Conservation (phyloP, 2,797 vertebrate genomes). For the Esox masquinongy region DNA sequence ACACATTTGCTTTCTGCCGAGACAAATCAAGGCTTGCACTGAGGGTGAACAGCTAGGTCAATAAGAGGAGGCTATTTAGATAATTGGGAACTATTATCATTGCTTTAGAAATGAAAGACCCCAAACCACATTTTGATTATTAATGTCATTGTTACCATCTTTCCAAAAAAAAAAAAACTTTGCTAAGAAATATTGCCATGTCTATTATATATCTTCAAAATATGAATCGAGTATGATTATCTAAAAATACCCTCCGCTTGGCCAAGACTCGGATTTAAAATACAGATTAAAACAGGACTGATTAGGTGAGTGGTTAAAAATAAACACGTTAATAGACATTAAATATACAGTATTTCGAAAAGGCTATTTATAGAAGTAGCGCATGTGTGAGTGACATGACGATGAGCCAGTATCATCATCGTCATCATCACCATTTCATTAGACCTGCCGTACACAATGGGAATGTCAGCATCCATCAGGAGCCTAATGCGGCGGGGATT, state of each 20-base stretch:
- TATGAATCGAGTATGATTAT: background rate
- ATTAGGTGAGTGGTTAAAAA: background rate
- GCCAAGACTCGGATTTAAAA: background rate
- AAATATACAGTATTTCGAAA: no score
- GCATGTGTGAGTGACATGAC: background rate
- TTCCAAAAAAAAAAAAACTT: background rate
- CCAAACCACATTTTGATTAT: constrained; percentile 34
- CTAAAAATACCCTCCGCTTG: background rate
- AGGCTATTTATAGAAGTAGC: background rate
- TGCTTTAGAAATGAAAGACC: constrained; percentile 51
- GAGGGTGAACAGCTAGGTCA: constrained; percentile 38
- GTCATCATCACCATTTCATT: constrained; percentile 73
- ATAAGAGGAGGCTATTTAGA: constrained; percentile 64
- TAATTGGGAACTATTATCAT: constrained; percentile 65
- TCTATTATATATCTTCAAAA: constrained; percentile 15
- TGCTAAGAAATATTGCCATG: constrained; percentile 22
- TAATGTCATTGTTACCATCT: constrained; percentile 45
- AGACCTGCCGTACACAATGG: constrained; percentile 67
- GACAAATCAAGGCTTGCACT: constrained; percentile 52
- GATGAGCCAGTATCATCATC: constrained; percentile 66
- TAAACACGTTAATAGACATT: no score
- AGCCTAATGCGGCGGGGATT: constrained; percentile 73
- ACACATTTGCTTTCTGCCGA: constrained; percentile 51
- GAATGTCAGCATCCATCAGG: constrained; percentile 71
- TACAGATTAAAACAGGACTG: background rate